Base-by-base conservation (phyloP, 2,888 invertebrate genomes). In the Thera obeliscata region DNA sequence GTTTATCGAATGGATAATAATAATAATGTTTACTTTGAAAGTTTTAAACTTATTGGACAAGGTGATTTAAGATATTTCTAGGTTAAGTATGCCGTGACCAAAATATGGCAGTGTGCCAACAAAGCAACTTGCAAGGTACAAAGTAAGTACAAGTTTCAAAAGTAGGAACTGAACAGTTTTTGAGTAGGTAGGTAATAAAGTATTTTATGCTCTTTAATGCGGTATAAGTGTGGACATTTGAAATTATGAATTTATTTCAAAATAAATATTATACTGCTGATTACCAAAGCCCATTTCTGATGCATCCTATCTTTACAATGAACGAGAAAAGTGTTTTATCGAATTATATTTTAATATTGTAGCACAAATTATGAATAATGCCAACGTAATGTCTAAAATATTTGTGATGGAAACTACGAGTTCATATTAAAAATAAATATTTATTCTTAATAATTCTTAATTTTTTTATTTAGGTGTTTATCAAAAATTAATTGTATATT, bases 51-150 rank as follows among this genome's bases (percentile, higher is more conserved):
- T 67, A 71, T 72, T 75, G 72, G 72, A 68, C 61, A 66, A 64
- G 60, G 61, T 60, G 55, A 57, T 70, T 62, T 63, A 74, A 74
- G 66, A 67, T 72, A 73, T 74, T 71, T 75, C 74, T 75, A 74
- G 75, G 74, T 74, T 74, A 74, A 72, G 71, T 70, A 67, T 69
- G 63, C 65, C 65, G 69, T 72, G 65, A 71, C 66, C 69, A 60
- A 75, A 73, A 64, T 66, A 67, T 70, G 73, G 67, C 58, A 67
- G 66, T 67, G 52, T 64, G 70, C 67, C 67, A 67, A 50, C 43
- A 55, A 60, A 67, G 55, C 43, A 55, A 60, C 62, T 46, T 41
- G 52, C 60, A 64, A 66, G 61, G 60, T 46, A 46, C 60, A 64
- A 66, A 58, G 60, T 43, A 43, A 72, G 75, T 56, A 46, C 74